Evolutionary conservation across 2,888 invertebrate genomes (phyloP), one percentile per base, ranked within the genome.

Genomic region (Eristalis tenax): DNA sequence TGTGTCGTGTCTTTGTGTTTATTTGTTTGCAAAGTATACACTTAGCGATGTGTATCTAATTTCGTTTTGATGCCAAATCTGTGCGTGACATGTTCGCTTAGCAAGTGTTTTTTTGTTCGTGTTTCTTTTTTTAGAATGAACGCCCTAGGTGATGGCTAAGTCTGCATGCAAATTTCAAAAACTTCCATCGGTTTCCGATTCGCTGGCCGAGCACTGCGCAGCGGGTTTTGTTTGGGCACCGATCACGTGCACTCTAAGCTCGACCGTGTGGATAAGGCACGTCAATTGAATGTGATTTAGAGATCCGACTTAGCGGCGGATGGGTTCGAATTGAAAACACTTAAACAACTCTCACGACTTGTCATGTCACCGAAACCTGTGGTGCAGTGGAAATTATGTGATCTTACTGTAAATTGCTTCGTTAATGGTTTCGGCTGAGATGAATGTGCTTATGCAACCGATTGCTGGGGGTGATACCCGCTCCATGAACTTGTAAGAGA

Each of bases 1-100:
- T 73, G 63, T 64, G 50, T 26, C n/a, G 26, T n/a, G 56, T 66
- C 57, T 43, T 40, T 56, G 43, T 43, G 40, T 35, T 61, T 84
- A 57, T 76, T 80, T 76, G 50, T n/a, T 71, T 69, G 61, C 77
- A 83, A 83, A 82, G 78, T 82, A 77, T 78, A 32, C 82, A 82
- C 83, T 86, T 86, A 86, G 86, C 86, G 75, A 15, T 40, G 69
- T 71, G 75, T 82, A 40, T 86, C 73, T 71, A 86, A 86, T 77
- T 82, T 69, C 26, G 18, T 57, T 83, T 64, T n/a, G 15, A 43
- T 65, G 43, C 35, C 26, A 73, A 38, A 63, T 28, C 57, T 43
- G 65, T 68, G 80, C 80, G 66, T 74, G 74, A 80, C 28, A 68
- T 15, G 35, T 66, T 73, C 59, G 71, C 71, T 66, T 66, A 73